A percentile compares a stretch with the other conserved stretches of the same genome.
These are phyloP conservation scores for Anoplolepis gracilipes DNA, from an alignment of 1,140 invertebrate species.

Conservation along the genomic window DNA sequence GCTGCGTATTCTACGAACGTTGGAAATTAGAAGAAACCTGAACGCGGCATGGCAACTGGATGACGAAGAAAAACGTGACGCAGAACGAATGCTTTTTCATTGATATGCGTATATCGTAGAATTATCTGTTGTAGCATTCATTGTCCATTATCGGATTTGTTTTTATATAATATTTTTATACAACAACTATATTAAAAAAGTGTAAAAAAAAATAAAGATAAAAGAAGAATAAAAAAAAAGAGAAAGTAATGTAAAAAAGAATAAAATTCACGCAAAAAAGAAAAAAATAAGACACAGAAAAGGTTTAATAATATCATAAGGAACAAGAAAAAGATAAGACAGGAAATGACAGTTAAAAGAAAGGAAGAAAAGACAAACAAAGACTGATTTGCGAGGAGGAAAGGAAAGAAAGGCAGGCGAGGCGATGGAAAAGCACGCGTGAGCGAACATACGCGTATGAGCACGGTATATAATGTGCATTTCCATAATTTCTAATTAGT, in stretches of 20 bases:
- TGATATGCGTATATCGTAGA: background rate
- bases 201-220: background rate
- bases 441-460: conserved; percentile 1
- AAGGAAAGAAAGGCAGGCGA: conserved; percentile 14
- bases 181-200: background rate
- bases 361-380: background rate
- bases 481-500: conserved; percentile 78
- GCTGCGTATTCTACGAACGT: conserved; percentile 34
- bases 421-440: conserved; percentile 21
- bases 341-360: too few species aligned
- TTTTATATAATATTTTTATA: too few species aligned
- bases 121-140: background rate
- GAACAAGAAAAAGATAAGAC: background rate
- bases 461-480: conserved; percentile 42
- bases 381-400: background rate
- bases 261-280: background rate
- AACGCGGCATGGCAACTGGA: conserved; percentile 13
- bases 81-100: conserved; percentile 42
- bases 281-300: background rate
- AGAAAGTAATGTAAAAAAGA: background rate
- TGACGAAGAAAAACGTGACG: conserved; percentile 48
- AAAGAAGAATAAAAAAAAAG: background rate
- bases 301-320: too few species aligned
- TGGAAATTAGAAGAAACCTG: conserved; percentile 73
- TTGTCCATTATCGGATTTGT: background rate